phyloP scores from a whole-genome alignment of 2,797 vertebrate species.

The Lerista edwardsae region DNA sequence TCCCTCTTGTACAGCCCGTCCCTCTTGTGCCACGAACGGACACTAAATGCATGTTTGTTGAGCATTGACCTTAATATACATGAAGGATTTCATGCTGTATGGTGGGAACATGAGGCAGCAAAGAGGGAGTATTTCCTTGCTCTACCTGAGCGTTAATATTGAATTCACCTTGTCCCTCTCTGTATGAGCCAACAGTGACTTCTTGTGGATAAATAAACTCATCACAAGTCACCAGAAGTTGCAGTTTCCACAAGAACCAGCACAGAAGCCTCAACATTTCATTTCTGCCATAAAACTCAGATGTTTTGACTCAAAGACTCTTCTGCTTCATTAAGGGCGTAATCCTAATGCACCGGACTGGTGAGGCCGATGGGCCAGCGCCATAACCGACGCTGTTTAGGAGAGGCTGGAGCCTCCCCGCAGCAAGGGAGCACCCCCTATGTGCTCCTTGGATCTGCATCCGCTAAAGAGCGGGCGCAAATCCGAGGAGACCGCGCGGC shows the following conservation, averaged over 20 bases:
- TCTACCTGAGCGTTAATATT: neutral
- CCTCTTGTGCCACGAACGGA: too few species aligned
- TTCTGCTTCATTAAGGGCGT: neutral
- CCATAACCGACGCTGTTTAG: too few species aligned
- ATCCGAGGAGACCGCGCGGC: too few species aligned
- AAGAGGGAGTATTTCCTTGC: neutral
- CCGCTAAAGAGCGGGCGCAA: too few species aligned
- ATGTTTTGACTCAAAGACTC: neutral
- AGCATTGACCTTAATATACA: neutral
- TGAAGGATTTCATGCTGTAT: neutral
- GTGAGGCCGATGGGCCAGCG: too few species aligned
- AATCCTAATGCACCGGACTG: too few species aligned
- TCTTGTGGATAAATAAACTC: constrained; percentile 24
- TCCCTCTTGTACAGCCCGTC: too few species aligned
- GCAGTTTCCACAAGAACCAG: neutral
- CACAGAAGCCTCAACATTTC: neutral
- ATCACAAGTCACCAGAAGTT: constrained; percentile 12
- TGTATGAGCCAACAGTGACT: constrained; percentile 14
- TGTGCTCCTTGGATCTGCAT: too few species aligned
- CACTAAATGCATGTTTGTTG: neutral
- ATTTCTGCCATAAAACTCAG: too few species aligned
- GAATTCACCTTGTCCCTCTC: neutral
- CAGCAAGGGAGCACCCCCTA: too few species aligned
- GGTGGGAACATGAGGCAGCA: neutral
- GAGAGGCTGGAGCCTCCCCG: too few species aligned